phyloP scores from a whole-genome alignment of 2,113 vertebrate species.

The Erinaceus europaeus region DNA sequence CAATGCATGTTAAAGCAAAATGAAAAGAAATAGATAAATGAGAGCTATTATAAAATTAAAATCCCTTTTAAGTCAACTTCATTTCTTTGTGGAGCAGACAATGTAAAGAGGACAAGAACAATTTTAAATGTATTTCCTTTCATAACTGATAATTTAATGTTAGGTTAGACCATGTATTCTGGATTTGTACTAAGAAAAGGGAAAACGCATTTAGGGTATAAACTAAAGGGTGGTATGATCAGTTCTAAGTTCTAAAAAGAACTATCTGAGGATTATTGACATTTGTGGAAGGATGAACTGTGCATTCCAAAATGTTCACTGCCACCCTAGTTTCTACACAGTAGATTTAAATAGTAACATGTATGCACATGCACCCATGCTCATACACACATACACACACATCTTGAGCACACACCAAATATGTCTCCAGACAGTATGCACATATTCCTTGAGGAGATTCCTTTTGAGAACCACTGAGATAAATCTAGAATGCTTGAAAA shows the following conservation, averaged over 20 bases:
- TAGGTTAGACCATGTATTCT: background rate
- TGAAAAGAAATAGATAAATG: constrained; percentile 65
- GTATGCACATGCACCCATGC: no score
- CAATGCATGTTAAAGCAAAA: constrained; percentile 2
- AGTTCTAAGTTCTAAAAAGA: constrained; percentile 10
- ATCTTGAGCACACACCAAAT: background rate
- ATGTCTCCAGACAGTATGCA: background rate
- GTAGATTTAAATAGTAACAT: background rate
- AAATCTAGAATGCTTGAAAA: background rate
- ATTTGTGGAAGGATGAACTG: background rate
- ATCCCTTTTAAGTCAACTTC: constrained; percentile 48
- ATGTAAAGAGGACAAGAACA: background rate
- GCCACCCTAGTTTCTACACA: background rate
- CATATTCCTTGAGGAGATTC: background rate
- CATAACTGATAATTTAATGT: constrained; percentile 1
- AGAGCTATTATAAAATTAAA: constrained; percentile 59
- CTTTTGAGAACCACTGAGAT: background rate
- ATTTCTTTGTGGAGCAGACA: constrained; percentile 59
- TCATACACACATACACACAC: background rate
- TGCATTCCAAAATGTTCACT: background rate
- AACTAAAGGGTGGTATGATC: background rate
- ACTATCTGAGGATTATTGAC: background rate
- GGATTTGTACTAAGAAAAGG: constrained; percentile 9
- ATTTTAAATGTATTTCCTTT: constrained; percentile 32
- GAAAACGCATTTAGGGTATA: background rate